Base-by-base conservation (phyloP, 2,113 vertebrate genomes). In the Paratilapia polleni region DNA sequence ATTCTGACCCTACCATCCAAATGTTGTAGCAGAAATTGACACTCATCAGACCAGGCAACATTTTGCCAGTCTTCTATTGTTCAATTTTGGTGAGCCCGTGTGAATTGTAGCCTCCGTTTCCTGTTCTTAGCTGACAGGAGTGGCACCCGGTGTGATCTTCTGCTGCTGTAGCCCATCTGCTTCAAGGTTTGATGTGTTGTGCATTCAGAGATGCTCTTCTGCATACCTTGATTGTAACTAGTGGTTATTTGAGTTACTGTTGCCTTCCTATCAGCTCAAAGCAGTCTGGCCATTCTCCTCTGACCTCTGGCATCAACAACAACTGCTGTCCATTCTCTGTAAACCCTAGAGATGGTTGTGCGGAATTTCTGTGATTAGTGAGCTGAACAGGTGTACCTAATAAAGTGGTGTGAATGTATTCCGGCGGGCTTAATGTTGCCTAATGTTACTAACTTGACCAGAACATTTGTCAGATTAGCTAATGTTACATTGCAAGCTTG, bases 201-300 rank as follows among this genome's bases (percentile, higher is more conserved):
- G n/a, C n/a, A n/a, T n/a, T n/a, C n/a, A n/a, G n/a, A n/a, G n/a
- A n/a, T n/a, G n/a, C n/a, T n/a, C n/a, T n/a, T n/a, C n/a, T n/a
- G n/a, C n/a, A n/a, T n/a, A n/a, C n/a, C n/a, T n/a, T n/a, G n/a
- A n/a, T n/a, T n/a, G n/a, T n/a, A n/a, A n/a, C n/a, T n/a, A n/a
- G n/a, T n/a, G n/a, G n/a, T n/a, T n/a, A n/a, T n/a, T n/a, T n/a
- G n/a, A n/a, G n/a, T n/a, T n/a, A n/a, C n/a, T n/a, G n/a, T n/a
- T n/a, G n/a, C n/a, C n/a, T 14, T 68, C 38, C 0, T 22, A 68
- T 68, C 24, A 17, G 3, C 24, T 68, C 0, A 0, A 26, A 43
- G 17, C 43, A 47, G 64, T 26, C 22, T 47, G 41, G 8, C 5
- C 38, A 47, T 47, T 68, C 47, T 26, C 41, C 26, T 26, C 22